phyloP scores from a whole-genome alignment of 1,140 invertebrate species.

The Phortica variegata region DNA sequence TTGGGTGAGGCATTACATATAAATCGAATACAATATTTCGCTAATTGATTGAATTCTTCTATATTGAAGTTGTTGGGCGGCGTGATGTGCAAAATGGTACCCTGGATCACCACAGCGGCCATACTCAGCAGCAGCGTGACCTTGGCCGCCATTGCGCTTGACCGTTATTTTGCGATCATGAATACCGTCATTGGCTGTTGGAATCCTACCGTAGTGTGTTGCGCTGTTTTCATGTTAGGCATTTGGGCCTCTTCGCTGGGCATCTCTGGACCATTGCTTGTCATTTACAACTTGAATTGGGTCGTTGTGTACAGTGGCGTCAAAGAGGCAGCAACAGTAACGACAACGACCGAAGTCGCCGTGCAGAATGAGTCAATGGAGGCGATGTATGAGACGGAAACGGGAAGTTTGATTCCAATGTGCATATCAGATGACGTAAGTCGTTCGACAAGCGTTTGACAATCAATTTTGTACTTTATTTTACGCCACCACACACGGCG shows the following conservation, averaged over 20 bases:
- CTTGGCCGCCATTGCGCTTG: slow-evolving; percentile 61
- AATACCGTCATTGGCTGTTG: slow-evolving; percentile 50
- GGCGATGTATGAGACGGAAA: slow-evolving; percentile 21
- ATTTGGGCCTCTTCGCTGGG: slow-evolving; percentile 55
- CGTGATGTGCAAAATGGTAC: slow-evolving; percentile 58
- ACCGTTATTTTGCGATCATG: slow-evolving; percentile 59
- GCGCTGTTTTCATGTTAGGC: slow-evolving; percentile 32
- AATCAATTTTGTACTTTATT: too few species aligned
- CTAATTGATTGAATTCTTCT: background rate
- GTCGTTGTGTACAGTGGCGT: slow-evolving; percentile 22
- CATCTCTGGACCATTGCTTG: slow-evolving; percentile 31
- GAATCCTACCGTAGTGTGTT: slow-evolving; percentile 48
- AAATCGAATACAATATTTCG: background rate
- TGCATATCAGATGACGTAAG: slow-evolving; percentile 21
- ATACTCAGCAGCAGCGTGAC: slow-evolving; percentile 59
- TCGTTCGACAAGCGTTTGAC: too few species aligned
- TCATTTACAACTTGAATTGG: slow-evolving; percentile 24
- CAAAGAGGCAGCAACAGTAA: slow-evolving; percentile 3
- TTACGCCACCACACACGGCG: too few species aligned
- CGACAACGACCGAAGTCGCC: too few species aligned
- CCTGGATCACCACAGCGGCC: slow-evolving; percentile 59
- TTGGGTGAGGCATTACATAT: slow-evolving; percentile 33
- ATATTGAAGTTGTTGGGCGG: slow-evolving; percentile 51
- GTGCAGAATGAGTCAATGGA: too few species aligned
- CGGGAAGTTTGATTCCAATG: slow-evolving; percentile 19